phyloP scores from a whole-genome alignment of 2,113 vertebrate genomes.

The Neolamprologus tretocephalus region DNA sequence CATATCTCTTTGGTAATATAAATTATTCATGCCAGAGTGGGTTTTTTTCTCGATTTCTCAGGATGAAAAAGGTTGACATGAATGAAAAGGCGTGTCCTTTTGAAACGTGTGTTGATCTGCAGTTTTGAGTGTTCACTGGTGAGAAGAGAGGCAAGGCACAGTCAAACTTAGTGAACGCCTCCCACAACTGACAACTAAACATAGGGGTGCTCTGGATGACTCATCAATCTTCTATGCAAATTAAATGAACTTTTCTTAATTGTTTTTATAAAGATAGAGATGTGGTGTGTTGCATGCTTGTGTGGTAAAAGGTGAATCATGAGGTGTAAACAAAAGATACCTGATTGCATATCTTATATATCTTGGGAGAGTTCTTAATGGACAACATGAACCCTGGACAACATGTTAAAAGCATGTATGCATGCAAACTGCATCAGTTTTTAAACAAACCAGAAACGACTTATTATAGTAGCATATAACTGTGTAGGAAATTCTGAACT shows the following conservation, averaged over 20 bases:
- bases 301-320: background rate
- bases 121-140: background rate
- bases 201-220: background rate
- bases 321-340: background rate
- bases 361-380: background rate
- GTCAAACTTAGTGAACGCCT: background rate
- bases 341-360: background rate
- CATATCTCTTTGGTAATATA: constrained; percentile 18
- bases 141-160: background rate
- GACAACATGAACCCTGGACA: background rate
- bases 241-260: background rate
- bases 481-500: background rate
- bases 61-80: background rate
- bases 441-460: background rate
- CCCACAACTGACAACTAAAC: background rate
- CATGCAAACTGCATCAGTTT: background rate
- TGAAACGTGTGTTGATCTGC: background rate
- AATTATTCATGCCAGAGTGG: constrained; percentile 10
- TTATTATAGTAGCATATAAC: background rate
- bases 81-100: background rate
- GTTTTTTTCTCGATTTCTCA: background rate
- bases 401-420: background rate
- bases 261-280: background rate
- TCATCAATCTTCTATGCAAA: background rate
- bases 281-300: background rate